Evolutionary conservation across 2,888 invertebrate genomes (phyloP), one percentile per base, ranked within the genome.

Genomic region (Napeogenes inachia): DNA sequence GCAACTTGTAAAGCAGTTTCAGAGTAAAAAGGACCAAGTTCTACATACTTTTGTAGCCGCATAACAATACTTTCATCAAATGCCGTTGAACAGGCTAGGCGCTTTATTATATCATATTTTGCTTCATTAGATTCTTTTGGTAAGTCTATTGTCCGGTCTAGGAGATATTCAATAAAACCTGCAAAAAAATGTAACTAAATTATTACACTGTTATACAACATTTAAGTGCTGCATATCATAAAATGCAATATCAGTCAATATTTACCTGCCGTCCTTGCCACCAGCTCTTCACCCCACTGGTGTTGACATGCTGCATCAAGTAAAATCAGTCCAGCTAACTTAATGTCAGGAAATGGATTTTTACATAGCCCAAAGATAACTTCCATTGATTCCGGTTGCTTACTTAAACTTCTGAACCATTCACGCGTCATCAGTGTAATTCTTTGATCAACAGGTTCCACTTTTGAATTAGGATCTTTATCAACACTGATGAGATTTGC

Each of bases 331-430:
- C 94, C 93, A 13, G 94, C 93, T 62, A 93, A 77, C 75, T 94
- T 93, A 13, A 97, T 91, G 71, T 98, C 97, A 0, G 93, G 87
- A 76, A 98, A 97, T 6, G 98, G 97, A 82, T 95, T 96, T 67
- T 93, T 93, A 64, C 94, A 93, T 53, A 94, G 84, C 2, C 88
- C 78, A 75, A 92, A 88, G 47, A 96, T 84, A 50, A 92, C 81
- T 62, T 93, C 92, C 78, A 94, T 92, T 0, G 95, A 91, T 63
- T 74, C 68, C n/a, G 84, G 81, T 4, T 76, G 72, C 59, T 77
- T 79, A 62, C 81, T 83, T 46, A 91, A 69, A 62, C 81, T 79
- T 66, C 91, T 81, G 63, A 91, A 91, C 91, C 91, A 91, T 71
- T 91, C 91, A 57, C 91, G 78, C 0, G 90, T 89, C 90, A 91